Percentiles rank a stretch among this genome's conserved stretches.
These are phyloP conservation scores for Kryptolebias marmoratus DNA, from an alignment of 2,113 vertebrate species.

Conservation along the genomic window DNA sequence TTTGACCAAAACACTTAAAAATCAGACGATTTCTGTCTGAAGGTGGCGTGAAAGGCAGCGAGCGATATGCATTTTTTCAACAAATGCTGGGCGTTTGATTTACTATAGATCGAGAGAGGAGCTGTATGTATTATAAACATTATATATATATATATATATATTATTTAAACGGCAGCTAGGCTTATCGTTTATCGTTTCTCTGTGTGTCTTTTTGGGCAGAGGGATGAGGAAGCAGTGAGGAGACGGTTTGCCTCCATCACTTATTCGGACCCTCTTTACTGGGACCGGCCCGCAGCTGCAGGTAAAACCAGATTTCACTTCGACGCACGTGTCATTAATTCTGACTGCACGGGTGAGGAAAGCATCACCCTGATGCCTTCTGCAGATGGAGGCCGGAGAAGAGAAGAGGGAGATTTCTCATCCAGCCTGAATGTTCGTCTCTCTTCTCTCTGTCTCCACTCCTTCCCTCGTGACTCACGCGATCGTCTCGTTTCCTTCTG, in stretches of 20 bases:
- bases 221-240: constrained; percentile 87
- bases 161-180: no score
- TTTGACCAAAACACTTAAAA: no score
- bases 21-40: no score
- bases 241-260: constrained; percentile 84
- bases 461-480: neutral
- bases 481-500: constrained; percentile 10
- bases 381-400: constrained; percentile 64
- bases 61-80: no score
- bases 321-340: neutral
- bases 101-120: no score
- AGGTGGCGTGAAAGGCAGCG: no score
- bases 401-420: neutral
- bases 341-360: neutral
- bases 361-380: constrained; percentile 5
- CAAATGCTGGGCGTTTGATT: no score
- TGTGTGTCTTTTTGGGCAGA: constrained; percentile 77
- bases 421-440: constrained; percentile 21
- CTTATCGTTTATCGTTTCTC: neutral
- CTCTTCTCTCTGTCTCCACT: constrained; percentile 16
- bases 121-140: no score
- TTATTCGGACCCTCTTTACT: constrained; percentile 83
- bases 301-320: constrained; percentile 70
- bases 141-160: no score
- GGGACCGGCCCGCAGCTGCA: constrained; percentile 67